Evolutionary conservation across 2,888 invertebrate genomes (phyloP).

Genomic region (Archips xylosteana): DNA sequence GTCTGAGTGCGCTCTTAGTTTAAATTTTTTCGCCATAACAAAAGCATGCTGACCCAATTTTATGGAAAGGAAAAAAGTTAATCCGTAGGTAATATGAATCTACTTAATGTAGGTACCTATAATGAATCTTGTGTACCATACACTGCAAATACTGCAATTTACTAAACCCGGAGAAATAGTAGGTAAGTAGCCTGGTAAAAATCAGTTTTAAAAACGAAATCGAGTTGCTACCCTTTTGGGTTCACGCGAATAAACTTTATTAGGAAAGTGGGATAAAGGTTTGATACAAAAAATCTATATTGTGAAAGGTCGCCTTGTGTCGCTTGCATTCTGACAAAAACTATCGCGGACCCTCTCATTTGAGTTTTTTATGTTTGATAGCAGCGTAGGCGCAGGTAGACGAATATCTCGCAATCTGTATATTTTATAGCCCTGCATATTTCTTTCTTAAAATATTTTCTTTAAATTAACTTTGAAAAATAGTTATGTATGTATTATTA

Average conservation of each 20-base stretch:
- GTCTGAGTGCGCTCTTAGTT: no score
- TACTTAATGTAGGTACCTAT: no score
- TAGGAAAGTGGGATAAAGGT: constrained; percentile 78
- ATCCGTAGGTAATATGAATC: no score
- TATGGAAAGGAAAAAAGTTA: no score
- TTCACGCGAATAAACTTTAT: constrained; percentile 81
- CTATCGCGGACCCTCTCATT: constrained; percentile 76
- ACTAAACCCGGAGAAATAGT: neutral
- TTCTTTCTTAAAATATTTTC: constrained; percentile 29
- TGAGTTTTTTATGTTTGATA: constrained; percentile 76
- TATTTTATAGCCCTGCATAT: constrained; percentile 44
- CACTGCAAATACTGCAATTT: no score
- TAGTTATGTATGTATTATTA: neutral
- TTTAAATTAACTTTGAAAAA: constrained; percentile 23
- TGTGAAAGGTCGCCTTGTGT: constrained; percentile 78
- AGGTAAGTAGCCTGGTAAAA: neutral
- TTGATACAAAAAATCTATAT: constrained; percentile 73
- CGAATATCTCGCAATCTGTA: constrained; percentile 70
- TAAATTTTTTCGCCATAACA: no score
- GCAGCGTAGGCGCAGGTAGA: constrained; percentile 77
- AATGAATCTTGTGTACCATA: no score
- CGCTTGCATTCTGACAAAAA: constrained; percentile 76
- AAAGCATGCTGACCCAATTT: no score
- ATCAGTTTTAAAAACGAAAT: constrained; percentile 26
- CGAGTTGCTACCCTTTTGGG: constrained; percentile 53